phyloP scores from a whole-genome alignment of 2,888 invertebrate genomes.

The Lycocerus yunnanus region DNA sequence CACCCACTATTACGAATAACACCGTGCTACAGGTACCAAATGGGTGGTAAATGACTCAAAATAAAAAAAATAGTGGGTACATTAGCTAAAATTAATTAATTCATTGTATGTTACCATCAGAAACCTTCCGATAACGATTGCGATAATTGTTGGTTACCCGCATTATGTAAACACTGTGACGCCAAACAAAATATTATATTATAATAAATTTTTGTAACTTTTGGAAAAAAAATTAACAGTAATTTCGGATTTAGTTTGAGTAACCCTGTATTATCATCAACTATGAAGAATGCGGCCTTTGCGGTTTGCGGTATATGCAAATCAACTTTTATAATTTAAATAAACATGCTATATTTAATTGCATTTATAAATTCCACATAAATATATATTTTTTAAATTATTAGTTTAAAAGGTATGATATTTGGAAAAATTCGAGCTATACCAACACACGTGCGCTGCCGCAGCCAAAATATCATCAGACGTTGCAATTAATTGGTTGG shows the following conservation, averaged over 20 bases:
- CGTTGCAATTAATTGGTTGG: neutral
- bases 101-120: neutral
- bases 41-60: neutral
- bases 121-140: neutral
- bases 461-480: neutral
- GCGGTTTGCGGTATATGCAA: neutral
- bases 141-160: neutral
- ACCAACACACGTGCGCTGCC: neutral
- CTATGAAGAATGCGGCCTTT: neutral
- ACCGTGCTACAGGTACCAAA: constrained; percentile 13
- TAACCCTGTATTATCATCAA: neutral
- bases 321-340: neutral
- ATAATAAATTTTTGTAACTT: neutral
- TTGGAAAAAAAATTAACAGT: neutral
- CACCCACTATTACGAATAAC: constrained; percentile 23
- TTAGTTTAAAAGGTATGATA: neutral
- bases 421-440: neutral
- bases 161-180: neutral
- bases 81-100: neutral
- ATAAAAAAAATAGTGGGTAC: neutral
- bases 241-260: neutral
- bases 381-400: neutral
- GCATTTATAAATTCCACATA: neutral
- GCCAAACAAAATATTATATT: neutral
- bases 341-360: neutral